phyloP scores from a whole-genome alignment of 2,888 invertebrate genomes.

The Autographa pulchrina region DNA sequence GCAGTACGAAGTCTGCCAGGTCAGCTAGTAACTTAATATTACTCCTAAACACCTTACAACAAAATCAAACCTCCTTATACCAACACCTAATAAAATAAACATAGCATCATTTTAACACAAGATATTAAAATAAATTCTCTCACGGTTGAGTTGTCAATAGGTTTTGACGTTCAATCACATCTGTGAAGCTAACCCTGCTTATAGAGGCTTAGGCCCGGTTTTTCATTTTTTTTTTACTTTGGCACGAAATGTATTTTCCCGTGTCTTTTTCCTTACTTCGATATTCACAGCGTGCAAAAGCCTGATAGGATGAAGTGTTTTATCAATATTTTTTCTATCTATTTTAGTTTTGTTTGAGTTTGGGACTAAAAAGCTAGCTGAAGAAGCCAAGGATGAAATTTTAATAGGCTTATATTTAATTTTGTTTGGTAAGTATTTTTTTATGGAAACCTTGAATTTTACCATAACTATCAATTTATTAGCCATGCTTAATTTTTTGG shows the following conservation, averaged over 20 bases:
- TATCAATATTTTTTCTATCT: slow-evolving; percentile 18
- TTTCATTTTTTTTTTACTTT: slow-evolving; percentile 32
- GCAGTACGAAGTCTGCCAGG: no score
- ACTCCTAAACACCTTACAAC: no score
- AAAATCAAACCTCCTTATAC: background rate
- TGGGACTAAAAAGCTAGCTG: background rate
- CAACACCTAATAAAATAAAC: background rate
- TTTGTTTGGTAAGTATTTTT: background rate
- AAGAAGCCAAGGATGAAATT: background rate
- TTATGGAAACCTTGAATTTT: no score
- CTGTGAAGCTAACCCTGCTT: slow-evolving; percentile 26
- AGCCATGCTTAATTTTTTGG: no score
- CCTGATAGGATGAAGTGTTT: slow-evolving; percentile 25
- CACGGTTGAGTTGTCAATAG: slow-evolving; percentile 31
- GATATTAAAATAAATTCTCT: slow-evolving; percentile 14
- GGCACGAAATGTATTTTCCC: slow-evolving; percentile 18
- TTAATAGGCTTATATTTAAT: background rate
- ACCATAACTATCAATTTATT: no score
- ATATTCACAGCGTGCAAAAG: slow-evolving; percentile 32
- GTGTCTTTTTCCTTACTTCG: slow-evolving; percentile 15
- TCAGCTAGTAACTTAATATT: no score
- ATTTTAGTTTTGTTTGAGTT: slow-evolving; percentile 7
- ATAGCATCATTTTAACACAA: slow-evolving; percentile 1
- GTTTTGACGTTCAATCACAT: slow-evolving; percentile 43
- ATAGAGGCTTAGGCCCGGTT: slow-evolving; percentile 9